Conservation (phyloP, 2,113 vertebrate species). For the Pardalotus punctatus region DNA sequence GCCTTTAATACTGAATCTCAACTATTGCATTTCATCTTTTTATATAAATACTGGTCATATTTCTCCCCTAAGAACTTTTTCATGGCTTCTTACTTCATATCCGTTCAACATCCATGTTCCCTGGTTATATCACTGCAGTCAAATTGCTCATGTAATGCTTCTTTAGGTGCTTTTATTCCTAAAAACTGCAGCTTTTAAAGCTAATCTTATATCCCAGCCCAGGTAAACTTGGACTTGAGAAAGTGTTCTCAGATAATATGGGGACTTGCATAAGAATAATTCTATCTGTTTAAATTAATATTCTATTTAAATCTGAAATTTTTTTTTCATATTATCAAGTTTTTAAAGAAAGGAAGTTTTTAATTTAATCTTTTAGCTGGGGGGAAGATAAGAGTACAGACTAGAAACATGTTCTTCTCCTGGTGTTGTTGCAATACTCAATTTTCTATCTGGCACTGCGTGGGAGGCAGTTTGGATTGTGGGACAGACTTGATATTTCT, state of each 20-base stretch:
- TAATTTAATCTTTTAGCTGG: background rate
- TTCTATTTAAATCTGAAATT: background rate
- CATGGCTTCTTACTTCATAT: background rate
- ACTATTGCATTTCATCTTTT: background rate
- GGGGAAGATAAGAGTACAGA: background rate
- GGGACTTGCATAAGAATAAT: background rate
- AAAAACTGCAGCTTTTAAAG: background rate
- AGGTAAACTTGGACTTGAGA: background rate
- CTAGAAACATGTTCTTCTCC: background rate
- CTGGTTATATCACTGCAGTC: background rate
- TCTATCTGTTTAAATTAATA: background rate
- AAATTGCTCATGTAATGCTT: background rate
- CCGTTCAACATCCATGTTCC: background rate
- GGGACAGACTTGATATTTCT: slow-evolving; percentile 16
- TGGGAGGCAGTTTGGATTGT: slow-evolving; percentile 16
- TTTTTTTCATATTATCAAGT: background rate
- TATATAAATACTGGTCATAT: background rate
- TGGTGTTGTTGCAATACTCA: background rate
- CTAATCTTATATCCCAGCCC: background rate
- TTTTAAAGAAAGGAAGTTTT: background rate
- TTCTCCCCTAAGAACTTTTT: background rate
- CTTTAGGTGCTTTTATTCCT: background rate
- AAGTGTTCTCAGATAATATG: background rate
- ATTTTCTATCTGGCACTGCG: background rate
- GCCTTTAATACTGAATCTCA: background rate